A percentile compares a stretch with the other conserved stretches of the same genome.
phyloP scores from a whole-genome alignment of 2,113 vertebrate genomes.

The Hippocampus barbouri region DNA sequence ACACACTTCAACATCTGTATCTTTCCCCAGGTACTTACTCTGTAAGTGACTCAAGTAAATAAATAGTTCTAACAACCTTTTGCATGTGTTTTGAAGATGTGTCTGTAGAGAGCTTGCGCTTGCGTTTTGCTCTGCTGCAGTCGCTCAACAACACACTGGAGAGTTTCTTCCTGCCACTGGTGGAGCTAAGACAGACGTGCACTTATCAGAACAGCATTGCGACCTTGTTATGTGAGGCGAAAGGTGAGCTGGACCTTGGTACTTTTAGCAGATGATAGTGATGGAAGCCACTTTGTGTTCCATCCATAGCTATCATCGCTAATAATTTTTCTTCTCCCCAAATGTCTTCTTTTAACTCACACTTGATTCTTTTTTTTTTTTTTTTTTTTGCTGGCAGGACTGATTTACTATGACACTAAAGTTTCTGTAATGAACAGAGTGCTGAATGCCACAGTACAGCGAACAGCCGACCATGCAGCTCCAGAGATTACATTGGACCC shows the following conservation, averaged over 20 bases:
- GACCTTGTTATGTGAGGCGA: constrained; percentile 83
- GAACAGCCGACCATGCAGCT: constrained; percentile 93
- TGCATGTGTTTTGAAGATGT: constrained; percentile 69
- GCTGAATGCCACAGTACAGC: constrained; percentile 90
- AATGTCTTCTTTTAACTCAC: background rate
- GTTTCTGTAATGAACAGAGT: constrained; percentile 94
- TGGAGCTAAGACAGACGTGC: constrained; percentile 88
- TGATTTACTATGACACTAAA: constrained; percentile 96
- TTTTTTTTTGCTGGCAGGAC: constrained; percentile 66
- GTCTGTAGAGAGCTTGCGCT: constrained; percentile 86
- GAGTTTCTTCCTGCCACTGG: constrained; percentile 91
- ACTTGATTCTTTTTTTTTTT: background rate
- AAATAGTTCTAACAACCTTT: background rate
- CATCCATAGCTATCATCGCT: too few species aligned
- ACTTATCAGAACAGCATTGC: constrained; percentile 87
- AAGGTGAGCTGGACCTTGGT: constrained; percentile 75
- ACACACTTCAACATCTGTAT: background rate
- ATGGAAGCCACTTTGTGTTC: background rate
- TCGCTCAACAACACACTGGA: constrained; percentile 93
- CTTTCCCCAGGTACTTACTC: background rate
- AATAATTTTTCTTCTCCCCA: background rate
- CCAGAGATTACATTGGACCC: constrained; percentile 96
- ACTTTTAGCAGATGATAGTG: background rate
- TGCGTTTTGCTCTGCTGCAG: constrained; percentile 93
- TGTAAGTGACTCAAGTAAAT: background rate